Conservation (phyloP, 1,140 invertebrate species). For the Gryon sp. region DNA sequence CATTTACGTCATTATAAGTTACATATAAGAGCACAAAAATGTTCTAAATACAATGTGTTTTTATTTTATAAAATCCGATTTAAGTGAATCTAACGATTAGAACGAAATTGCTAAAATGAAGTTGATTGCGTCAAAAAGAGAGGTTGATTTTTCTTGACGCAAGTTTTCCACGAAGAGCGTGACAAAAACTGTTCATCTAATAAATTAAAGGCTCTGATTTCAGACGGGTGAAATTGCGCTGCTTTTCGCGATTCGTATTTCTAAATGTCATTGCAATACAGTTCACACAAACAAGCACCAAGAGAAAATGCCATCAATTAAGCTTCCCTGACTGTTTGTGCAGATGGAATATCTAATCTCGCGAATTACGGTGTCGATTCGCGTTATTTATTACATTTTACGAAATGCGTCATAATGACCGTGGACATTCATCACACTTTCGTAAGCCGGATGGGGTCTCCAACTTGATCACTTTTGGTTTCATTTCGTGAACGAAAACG, state of each 20-base stretch:
- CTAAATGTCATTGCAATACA: conserved; percentile 29
- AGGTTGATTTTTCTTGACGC: no score
- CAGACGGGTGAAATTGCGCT: neutral
- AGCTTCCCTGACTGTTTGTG: no score
- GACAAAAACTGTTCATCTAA: no score
- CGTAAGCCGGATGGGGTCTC: conserved; percentile 20
- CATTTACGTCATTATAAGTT: no score
- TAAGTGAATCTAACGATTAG: no score
- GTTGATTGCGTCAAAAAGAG: no score
- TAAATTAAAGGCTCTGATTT: conserved; percentile 2
- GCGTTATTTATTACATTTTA: conserved; percentile 40
- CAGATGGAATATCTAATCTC: conserved; percentile 33
- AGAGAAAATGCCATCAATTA: conserved; percentile 50
- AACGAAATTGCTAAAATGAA: no score
- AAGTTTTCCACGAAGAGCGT: no score
- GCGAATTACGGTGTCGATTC: conserved; percentile 5
- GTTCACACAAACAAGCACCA: conserved; percentile 8
- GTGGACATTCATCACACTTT: conserved; percentile 1
- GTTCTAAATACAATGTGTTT: no score
- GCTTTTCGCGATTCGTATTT: conserved; percentile 4
- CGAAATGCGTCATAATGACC: conserved; percentile 28
- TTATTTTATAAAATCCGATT: no score
- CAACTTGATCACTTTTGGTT: conserved; percentile 16
- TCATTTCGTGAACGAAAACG: no score
- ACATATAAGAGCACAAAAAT: no score